These are phyloP conservation scores for Melanerpes formicivorus DNA, from an alignment of 2,113 vertebrate species.

Conservation along the genomic window DNA sequence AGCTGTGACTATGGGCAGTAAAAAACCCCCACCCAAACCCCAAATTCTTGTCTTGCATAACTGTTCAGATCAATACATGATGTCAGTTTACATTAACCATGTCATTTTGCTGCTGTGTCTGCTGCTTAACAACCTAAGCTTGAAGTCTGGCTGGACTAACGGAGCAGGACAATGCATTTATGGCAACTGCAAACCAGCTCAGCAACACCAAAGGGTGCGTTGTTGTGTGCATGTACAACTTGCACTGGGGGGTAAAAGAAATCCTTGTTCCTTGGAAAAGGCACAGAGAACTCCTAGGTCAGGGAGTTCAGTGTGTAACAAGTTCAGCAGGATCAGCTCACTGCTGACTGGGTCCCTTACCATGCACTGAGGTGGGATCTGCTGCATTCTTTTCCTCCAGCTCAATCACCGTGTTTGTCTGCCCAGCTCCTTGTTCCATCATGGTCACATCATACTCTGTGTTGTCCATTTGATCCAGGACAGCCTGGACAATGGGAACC, in stretches of 20 bases:
- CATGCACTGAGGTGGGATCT: background rate
- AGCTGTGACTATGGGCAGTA: background rate
- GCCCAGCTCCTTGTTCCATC: constrained; percentile 6
- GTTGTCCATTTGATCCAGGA: constrained; percentile 86
- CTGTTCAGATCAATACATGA: background rate
- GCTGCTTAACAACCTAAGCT: background rate
- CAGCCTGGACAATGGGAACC: constrained; percentile 94
- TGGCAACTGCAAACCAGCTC: background rate
- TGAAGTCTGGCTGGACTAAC: background rate
- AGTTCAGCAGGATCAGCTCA: background rate
- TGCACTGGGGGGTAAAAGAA: background rate
- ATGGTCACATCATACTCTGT: constrained; percentile 41
- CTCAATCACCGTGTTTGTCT: constrained; percentile 46
- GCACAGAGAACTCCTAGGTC: background rate
- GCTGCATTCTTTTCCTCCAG: constrained; percentile 58
- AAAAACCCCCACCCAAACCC: background rate
- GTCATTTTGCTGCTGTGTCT: background rate
- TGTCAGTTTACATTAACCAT: background rate
- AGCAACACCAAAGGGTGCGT: background rate
- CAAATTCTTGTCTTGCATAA: background rate
- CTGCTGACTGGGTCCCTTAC: constrained; percentile 24
- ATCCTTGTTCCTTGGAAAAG: background rate
- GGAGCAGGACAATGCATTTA: background rate
- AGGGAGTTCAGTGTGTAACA: background rate
- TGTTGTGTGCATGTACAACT: background rate